These are phyloP conservation scores for Agapornis roseicollis DNA, from an alignment of 2,113 vertebrate species.

Conservation along the genomic window DNA sequence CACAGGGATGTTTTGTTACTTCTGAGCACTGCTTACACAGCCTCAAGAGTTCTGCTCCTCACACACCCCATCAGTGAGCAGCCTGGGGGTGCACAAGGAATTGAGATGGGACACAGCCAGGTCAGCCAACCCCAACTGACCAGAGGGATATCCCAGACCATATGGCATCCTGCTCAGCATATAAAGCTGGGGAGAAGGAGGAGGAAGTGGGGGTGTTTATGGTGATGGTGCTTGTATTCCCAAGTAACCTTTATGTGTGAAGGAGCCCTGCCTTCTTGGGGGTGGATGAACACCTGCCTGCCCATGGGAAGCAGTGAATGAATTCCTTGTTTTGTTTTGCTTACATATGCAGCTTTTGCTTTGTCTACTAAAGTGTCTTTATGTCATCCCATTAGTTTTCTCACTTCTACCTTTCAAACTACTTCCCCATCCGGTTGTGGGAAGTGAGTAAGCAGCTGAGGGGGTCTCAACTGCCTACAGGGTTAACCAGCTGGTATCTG, in stretches of 20 bases:
- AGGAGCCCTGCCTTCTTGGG: neutral
- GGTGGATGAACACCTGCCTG: neutral
- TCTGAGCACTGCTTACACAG: neutral
- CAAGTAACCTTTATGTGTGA: rapidly evolving
- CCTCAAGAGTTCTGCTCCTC: neutral
- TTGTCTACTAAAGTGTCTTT: neutral
- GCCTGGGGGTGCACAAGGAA: neutral
- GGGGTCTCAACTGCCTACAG: rapidly evolving
- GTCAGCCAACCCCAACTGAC: neutral
- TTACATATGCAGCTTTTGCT: neutral
- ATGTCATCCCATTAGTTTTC: neutral
- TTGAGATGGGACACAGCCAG: rapidly evolving
- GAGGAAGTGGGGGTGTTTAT: neutral
- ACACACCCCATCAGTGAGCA: rapidly evolving
- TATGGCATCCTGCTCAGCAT: neutral
- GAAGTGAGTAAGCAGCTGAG: rapidly evolving
- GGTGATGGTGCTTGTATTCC: neutral
- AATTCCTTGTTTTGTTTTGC: neutral
- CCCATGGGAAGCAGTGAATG: rapidly evolving
- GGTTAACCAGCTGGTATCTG: neutral
- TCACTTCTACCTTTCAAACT: neutral
- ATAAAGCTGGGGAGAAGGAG: neutral
- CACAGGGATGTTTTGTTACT: neutral
- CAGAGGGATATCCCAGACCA: neutral
- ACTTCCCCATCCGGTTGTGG: neutral